Evolutionary conservation across 1,140 invertebrate genomes (phyloP), one percentile per base, ranked within the genome.

Genomic region (Pachypsylla venusta): DNA sequence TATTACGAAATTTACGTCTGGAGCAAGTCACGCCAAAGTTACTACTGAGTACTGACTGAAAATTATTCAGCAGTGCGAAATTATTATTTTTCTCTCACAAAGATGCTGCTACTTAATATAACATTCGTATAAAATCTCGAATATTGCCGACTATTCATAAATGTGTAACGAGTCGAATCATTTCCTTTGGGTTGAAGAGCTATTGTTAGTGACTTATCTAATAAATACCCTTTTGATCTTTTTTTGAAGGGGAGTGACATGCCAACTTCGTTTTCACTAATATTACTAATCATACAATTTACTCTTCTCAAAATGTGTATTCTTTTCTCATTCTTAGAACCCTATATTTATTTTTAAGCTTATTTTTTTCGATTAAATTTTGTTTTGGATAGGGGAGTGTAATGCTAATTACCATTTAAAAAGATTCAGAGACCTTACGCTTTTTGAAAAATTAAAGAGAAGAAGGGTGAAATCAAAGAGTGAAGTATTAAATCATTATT

Each of bases 131-230:
- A 48, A 48, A 48, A 48, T 48, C 42, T 5, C 42, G 42, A 48
- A 48, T 19, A 48, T 19, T 10, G 42, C 42, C 42, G 42, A 48
- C 42, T 22, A 48, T 48, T 48, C 7, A 48, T 5, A 48, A 4
- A 48, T 48, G 42, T 48, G 42, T 48, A 48, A 48, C 4, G 42
- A 48, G 42, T 48, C 42, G 42, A 48, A 48, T 48, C 42, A 48
- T 48, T 48, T 48, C 42, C 16, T 48, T 48, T 5, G 16, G 42
- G 22, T 35, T 10, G 10, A 35, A 16, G 30, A 35, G 30, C 30
- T 35, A 35, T 35, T 35, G 30, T 35, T 35, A 10, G 10, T 35
- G 30, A 35, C 30, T 35, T 35, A 35, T 35, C 30, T 35, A 16
- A 35, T 19, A 48, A 48, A 5, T 7, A 48, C 42, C 42, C 42